These are phyloP conservation scores for Callimorpha dominula DNA, from an alignment of 2,888 invertebrate genomes.

Conservation along the genomic window DNA sequence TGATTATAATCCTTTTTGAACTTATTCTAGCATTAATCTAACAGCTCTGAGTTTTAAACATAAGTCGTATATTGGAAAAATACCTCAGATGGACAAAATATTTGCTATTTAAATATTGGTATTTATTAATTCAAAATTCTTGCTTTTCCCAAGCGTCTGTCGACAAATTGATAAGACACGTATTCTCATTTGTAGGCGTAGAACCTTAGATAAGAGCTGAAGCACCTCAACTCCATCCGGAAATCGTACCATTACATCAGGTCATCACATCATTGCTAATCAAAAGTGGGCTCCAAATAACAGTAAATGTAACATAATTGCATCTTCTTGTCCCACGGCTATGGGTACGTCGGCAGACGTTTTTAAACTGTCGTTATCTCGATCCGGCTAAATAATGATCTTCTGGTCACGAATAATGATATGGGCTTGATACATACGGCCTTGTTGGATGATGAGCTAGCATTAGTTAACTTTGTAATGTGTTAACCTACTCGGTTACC, in stretches of 20 bases:
- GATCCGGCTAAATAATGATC: conserved; percentile 64
- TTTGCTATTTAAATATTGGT: not conserved
- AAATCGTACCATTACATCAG: conserved; percentile 10
- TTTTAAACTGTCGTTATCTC: conserved; percentile 63
- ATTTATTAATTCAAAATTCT: not conserved
- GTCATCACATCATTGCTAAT: conserved; percentile 28
- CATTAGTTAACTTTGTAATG: too few relatives aligned
- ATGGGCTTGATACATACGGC: conserved; percentile 30
- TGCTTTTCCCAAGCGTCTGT: not conserved
- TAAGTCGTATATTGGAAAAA: not conserved
- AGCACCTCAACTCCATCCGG: not conserved
- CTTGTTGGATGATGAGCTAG: not conserved
- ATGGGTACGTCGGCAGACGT: conserved; percentile 67
- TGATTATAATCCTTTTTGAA: not conserved
- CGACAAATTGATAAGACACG: not conserved
- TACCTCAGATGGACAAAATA: not conserved
- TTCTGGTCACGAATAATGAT: conserved; percentile 51
- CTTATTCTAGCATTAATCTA: not conserved
- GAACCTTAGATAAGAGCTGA: not conserved
- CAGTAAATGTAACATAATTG: conserved; percentile 49
- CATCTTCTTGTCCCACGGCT: conserved; percentile 55
- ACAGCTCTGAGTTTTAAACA: not conserved
- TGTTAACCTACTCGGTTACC: too few relatives aligned
- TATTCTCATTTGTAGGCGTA: not conserved
- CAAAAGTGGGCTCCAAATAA: conserved; percentile 29